phyloP scores from a whole-genome alignment of 1,140 invertebrate genomes.

The Bombyx mori region DNA sequence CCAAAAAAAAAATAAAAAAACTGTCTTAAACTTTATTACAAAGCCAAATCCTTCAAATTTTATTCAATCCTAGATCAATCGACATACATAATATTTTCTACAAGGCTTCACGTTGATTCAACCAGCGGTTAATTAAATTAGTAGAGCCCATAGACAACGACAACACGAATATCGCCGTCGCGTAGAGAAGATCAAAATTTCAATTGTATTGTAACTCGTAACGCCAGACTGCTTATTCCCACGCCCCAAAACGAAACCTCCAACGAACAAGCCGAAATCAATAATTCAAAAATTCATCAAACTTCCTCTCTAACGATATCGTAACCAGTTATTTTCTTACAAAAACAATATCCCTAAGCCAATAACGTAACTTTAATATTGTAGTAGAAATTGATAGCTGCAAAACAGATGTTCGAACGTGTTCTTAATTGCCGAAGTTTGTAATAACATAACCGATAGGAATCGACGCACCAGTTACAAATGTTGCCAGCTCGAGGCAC shows the following conservation, averaged over 20 bases:
- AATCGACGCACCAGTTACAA: constrained; percentile 5
- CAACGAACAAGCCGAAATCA: background rate
- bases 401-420: constrained; percentile 2
- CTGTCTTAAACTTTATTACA: no score
- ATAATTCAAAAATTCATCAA: constrained; percentile 2
- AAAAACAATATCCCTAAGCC: constrained; percentile 5
- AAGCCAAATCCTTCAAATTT: no score
- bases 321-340: constrained; percentile 3
- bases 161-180: no score
- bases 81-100: no score
- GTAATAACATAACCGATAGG: constrained; percentile 6
- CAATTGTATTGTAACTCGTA: no score
- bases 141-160: no score
- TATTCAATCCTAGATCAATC: no score
- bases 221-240: no score
- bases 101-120: no score
- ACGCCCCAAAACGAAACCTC: background rate
- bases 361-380: constrained; percentile 4
- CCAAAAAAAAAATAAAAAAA: no score
- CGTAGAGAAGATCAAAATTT: no score
- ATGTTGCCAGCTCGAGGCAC: background rate
- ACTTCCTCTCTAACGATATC: background rate
- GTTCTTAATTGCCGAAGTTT: constrained; percentile 3
- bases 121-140: no score
- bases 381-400: constrained; percentile 4